These are phyloP conservation scores for Aphis gossypii DNA, from an alignment of 1,140 invertebrate genomes.

Conservation along the genomic window DNA sequence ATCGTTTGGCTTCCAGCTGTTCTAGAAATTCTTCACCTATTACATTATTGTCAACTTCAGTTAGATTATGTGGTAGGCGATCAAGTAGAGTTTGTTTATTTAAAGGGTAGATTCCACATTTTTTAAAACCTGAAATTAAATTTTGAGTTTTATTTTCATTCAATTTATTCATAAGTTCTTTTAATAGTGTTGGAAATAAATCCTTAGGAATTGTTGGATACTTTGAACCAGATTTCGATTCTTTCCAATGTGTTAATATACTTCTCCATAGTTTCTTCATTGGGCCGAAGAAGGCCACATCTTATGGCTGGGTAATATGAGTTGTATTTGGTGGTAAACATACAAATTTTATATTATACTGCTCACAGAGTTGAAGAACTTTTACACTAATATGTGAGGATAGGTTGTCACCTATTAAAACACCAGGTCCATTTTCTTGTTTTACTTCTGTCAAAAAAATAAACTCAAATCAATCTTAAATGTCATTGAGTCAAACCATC, in stretches of 20 bases:
- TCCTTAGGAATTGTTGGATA: constrained; percentile 57
- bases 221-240: background rate
- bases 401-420: constrained; percentile 65
- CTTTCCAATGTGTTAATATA: constrained; percentile 63
- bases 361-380: constrained; percentile 62
- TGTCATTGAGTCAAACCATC: constrained; percentile 62
- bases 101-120: constrained; percentile 61
- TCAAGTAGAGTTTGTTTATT: constrained; percentile 60
- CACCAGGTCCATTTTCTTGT: constrained; percentile 32
- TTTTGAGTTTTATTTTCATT: constrained; percentile 48
- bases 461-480: constrained; percentile 63
- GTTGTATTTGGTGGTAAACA: constrained; percentile 65
- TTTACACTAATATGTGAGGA: constrained; percentile 63
- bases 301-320: constrained; percentile 65
- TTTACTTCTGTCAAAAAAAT: constrained; percentile 52
- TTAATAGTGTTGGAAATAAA: constrained; percentile 60
- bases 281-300: constrained; percentile 65
- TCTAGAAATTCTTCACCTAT: background rate
- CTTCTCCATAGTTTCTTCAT: constrained; percentile 64
- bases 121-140: constrained; percentile 62
- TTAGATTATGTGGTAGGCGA: constrained; percentile 45
- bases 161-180: constrained; percentile 60
- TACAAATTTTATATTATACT: constrained; percentile 64
- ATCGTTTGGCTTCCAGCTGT: background rate
- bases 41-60: background rate